phyloP scores from a whole-genome alignment of 2,888 invertebrate genomes.

The Polydrusus cervinus region DNA sequence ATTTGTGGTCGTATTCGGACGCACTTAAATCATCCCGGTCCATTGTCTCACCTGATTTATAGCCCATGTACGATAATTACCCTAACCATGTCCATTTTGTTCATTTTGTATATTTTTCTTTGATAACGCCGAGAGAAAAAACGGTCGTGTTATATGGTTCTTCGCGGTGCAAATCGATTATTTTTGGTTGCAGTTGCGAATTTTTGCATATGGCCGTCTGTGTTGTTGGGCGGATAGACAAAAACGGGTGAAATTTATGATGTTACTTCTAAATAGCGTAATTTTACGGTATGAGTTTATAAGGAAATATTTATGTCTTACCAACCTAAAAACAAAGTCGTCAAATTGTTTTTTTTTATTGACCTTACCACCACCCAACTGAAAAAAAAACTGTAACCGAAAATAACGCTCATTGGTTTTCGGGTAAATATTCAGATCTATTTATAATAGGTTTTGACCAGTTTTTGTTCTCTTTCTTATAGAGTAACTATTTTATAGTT shows the following conservation, averaged over 20 bases:
- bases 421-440: no score
- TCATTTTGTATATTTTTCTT: slow-evolving; percentile 42
- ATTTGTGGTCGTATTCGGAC: slow-evolving; percentile 41
- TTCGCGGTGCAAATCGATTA: slow-evolving; percentile 35
- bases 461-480: no score
- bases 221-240: slow-evolving; percentile 1
- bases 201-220: slow-evolving; percentile 24
- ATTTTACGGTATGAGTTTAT: no score
- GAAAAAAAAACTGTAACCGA: no score
- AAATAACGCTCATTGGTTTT: no score
- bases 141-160: slow-evolving; percentile 35
- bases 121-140: slow-evolving; percentile 41
- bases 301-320: no score
- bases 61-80: slow-evolving; percentile 49
- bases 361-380: no score
- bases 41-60: slow-evolving; percentile 55
- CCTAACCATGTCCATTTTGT: slow-evolving; percentile 48
- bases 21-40: slow-evolving; percentile 49
- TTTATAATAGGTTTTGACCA: no score
- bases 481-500: no score
- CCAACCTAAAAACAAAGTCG: no score
- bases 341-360: no score
- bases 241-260: not conserved
- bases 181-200: slow-evolving; percentile 28
- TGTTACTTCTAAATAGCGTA: no score